phyloP scores from a whole-genome alignment of 1,140 invertebrate genomes.

The Zaprionus capensis region DNA sequence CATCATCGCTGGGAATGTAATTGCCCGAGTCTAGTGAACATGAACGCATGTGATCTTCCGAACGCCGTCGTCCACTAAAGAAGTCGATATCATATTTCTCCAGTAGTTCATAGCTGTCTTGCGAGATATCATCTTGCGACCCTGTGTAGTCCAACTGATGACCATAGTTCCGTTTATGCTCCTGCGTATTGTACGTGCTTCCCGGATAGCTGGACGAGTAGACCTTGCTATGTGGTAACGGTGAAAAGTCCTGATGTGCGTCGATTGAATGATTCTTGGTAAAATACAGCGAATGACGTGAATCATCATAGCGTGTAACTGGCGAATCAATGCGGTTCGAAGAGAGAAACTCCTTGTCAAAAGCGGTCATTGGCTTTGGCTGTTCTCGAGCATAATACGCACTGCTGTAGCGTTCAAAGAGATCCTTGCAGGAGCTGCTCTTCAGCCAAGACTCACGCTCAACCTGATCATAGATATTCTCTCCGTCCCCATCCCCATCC shows the following conservation, averaged over 20 bases:
- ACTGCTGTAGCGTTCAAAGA: conserved; percentile 85
- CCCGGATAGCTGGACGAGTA: conserved; percentile 94
- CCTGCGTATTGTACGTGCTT: conserved; percentile 86
- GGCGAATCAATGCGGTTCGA: conserved; percentile 88
- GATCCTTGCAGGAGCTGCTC: conserved; percentile 91
- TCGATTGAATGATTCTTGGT: conserved; percentile 83
- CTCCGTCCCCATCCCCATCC: conserved; percentile 75
- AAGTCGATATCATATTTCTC: conserved; percentile 90
- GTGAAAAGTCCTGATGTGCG: conserved; percentile 76
- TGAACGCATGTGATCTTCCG: conserved; percentile 86
- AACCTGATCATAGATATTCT: conserved; percentile 82
- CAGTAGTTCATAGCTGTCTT: conserved; percentile 94
- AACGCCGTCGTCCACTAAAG: conserved; percentile 81
- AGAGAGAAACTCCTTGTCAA: conserved; percentile 82
- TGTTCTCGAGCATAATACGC: conserved; percentile 68
- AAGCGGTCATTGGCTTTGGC: conserved; percentile 75
- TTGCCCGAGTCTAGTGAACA: conserved; percentile 89
- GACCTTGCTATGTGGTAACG: conserved; percentile 85
- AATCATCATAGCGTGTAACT: conserved; percentile 91
- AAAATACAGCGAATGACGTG: conserved; percentile 86
- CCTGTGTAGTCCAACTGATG: conserved; percentile 87
- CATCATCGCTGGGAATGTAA: conserved; percentile 88
- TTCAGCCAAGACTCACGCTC: conserved; percentile 87
- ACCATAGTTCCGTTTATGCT: conserved; percentile 87
- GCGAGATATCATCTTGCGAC: conserved; percentile 93